Conservation (phyloP, 2,888 invertebrate species). For the Drosophila kambysellisi region DNA sequence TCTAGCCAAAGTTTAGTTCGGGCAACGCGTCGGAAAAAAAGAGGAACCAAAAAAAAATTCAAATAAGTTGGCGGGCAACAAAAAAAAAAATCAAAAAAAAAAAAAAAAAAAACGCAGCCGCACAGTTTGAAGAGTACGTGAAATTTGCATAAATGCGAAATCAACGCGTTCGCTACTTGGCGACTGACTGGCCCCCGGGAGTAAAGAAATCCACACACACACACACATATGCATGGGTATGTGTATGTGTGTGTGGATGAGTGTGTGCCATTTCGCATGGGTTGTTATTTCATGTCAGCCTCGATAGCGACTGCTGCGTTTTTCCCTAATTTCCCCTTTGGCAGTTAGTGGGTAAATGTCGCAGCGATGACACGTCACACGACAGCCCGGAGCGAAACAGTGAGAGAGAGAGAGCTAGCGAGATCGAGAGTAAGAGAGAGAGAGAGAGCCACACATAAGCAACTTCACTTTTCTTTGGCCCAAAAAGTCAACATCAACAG, state of each 20-base stretch:
- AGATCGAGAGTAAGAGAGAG: constrained; percentile 3
- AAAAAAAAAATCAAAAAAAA: not conserved
- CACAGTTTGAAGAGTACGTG: constrained; percentile 72
- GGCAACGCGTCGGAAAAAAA: constrained; percentile 34
- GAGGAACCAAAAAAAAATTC: constrained; percentile 15
- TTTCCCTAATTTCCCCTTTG: constrained; percentile 68
- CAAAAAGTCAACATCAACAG: constrained; percentile 55
- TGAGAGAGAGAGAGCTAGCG: not conserved
- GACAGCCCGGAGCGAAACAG: constrained; percentile 6
- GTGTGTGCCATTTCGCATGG: constrained; percentile 53
- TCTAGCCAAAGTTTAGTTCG: constrained; percentile 66
- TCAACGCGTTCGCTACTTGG: constrained; percentile 75
- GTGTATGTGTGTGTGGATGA: not conserved
- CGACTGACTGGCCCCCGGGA: constrained; percentile 46
- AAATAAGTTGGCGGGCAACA: constrained; percentile 18
- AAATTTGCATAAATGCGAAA: constrained; percentile 80
- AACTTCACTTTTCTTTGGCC: constrained; percentile 77
- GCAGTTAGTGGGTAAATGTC: constrained; percentile 79
- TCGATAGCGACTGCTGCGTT: constrained; percentile 48
- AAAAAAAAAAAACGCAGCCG: constrained; percentile 32
- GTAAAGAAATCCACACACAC: constrained; percentile 19
- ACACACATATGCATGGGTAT: not conserved
- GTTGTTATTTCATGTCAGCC: constrained; percentile 70
- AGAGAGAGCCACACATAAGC: constrained; percentile 1
- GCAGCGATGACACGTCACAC: constrained; percentile 51